Conservation (phyloP, 2,888 invertebrate species). For the Caenorhabditis sp. region DNA sequence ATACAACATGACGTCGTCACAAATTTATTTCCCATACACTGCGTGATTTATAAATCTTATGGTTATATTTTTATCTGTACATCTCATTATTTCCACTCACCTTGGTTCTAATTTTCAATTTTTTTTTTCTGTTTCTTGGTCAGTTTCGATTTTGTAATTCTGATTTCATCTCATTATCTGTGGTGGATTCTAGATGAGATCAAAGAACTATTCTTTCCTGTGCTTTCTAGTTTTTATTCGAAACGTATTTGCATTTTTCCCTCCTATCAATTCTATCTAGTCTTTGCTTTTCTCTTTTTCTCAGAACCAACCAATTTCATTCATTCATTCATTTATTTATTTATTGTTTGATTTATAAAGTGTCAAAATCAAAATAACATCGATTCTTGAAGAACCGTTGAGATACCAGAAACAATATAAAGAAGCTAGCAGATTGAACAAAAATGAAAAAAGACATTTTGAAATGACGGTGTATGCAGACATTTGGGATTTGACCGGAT, state of each 20-base stretch:
- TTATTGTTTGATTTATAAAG: background rate
- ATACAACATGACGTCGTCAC: constrained; percentile 60
- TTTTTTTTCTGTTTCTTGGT: constrained; percentile 2
- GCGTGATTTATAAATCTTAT: constrained; percentile 5
- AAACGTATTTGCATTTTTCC: background rate
- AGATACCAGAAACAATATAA: no score
- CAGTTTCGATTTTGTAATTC: background rate
- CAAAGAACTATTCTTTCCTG: no score
- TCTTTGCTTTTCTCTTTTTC: background rate
- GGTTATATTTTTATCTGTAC: background rate
- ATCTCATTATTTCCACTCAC: background rate
- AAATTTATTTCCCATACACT: constrained; percentile 35
- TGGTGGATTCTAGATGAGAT: background rate
- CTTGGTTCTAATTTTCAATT: background rate
- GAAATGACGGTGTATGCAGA: constrained; percentile 5
- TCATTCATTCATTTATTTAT: background rate
- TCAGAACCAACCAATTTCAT: background rate
- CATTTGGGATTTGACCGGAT: constrained; percentile 1
- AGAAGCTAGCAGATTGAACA: background rate
- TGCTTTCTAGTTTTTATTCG: no score
- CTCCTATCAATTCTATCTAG: background rate
- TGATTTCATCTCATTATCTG: background rate
- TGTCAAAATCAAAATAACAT: no score
- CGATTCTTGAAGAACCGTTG: no score
- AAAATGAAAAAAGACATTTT: constrained; percentile 3